Evolutionary conservation across 2,888 invertebrate species (phyloP).

Genomic region (Pristionchus arcanus): DNA sequence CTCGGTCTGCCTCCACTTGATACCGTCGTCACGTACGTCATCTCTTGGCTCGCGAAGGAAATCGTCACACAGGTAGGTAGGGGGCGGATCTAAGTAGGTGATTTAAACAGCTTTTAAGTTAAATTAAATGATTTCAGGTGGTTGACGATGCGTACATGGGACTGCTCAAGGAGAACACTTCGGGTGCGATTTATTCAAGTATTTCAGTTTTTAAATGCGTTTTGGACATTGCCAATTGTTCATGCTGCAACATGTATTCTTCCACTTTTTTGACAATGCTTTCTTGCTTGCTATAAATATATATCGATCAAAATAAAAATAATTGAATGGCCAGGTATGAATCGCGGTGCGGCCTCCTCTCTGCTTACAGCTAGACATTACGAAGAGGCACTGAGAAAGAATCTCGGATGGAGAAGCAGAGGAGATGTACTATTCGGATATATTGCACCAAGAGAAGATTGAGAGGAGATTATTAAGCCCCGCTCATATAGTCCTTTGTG

Average conservation of each 20-base stretch:
- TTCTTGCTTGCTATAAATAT: too few relatives aligned
- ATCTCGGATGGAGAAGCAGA: constrained; percentile 47
- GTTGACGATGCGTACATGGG: constrained; percentile 54
- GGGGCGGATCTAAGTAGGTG: neutral
- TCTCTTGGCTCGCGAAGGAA: constrained; percentile 49
- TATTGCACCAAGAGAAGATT: neutral
- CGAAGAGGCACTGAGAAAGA: constrained; percentile 42
- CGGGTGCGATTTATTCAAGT: neutral
- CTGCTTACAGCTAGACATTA: neutral
- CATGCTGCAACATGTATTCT: too few relatives aligned
- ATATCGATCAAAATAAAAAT: too few relatives aligned
- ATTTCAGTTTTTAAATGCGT: neutral
- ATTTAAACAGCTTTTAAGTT: neutral
- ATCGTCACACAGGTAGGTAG: constrained; percentile 45
- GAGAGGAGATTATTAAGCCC: too few relatives aligned
- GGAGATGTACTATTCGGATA: constrained; percentile 48
- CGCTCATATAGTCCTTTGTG: too few relatives aligned
- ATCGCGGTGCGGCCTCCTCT: neutral
- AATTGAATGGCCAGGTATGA: too few relatives aligned
- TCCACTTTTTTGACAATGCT: neutral
- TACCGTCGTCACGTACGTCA: neutral
- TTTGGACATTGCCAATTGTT: too few relatives aligned
- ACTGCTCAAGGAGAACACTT: constrained; percentile 10
- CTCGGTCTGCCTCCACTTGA: constrained; percentile 23
- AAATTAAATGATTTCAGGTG: constrained; percentile 3